phyloP scores from a whole-genome alignment of 2,113 vertebrate genomes.

The Tetraodon nigroviridis region DNA sequence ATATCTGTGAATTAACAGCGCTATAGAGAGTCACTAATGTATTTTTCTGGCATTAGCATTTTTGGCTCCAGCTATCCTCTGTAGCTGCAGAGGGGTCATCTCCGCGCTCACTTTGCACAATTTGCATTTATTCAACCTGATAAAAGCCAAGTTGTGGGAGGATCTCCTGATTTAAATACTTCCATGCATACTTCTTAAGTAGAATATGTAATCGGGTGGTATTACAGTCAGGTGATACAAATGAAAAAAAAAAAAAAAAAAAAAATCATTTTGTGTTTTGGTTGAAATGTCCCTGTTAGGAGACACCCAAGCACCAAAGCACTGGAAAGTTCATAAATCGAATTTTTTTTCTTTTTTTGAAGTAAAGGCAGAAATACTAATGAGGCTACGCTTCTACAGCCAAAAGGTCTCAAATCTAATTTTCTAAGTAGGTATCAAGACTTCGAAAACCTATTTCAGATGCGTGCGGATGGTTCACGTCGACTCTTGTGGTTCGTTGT shows the following conservation, averaged over 20 bases:
- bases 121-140: too few relatives aligned
- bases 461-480: slow-evolving; percentile 22
- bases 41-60: too few relatives aligned
- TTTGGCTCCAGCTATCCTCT: too few relatives aligned
- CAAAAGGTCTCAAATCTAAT: slow-evolving; percentile 32
- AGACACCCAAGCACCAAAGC: slow-evolving; percentile 30
- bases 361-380: slow-evolving; percentile 42
- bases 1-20: too few relatives aligned
- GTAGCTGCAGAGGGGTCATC: too few relatives aligned
- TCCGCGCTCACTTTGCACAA: too few relatives aligned
- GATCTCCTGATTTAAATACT: too few relatives aligned
- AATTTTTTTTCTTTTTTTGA: slow-evolving; percentile 1
- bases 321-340: background rate
- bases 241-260: background rate
- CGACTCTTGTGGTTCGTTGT: slow-evolving; percentile 53
- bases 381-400: slow-evolving; percentile 25
- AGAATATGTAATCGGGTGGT: too few relatives aligned
- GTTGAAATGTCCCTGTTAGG: slow-evolving; percentile 29
- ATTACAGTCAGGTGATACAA: too few relatives aligned
- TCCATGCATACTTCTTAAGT: too few relatives aligned
- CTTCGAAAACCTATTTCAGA: slow-evolving; percentile 35
- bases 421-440: slow-evolving; percentile 39
- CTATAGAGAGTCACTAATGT: too few relatives aligned
- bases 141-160: too few relatives aligned
- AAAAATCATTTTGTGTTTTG: background rate